Evolutionary conservation across 2,888 invertebrate species (phyloP), one percentile per base, ranked within the genome.

Genomic region (Cantharis nigra): DNA sequence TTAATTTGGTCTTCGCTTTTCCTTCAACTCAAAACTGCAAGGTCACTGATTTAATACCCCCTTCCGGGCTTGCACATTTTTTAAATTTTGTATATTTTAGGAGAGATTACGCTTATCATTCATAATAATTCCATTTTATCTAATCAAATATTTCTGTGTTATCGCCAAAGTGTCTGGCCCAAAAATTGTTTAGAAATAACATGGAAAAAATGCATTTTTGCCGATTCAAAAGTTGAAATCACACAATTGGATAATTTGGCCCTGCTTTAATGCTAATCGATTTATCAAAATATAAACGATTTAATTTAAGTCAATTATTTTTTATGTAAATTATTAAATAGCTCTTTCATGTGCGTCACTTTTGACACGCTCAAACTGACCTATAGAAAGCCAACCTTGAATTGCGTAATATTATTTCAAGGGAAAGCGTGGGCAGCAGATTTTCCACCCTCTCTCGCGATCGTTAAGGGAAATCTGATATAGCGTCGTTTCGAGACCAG

Each of bases 361-460:
- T 49, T n/a, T 49, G 49, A 13, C 73, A 73, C 73, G 73, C 73
- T 26, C 69, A 16, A 62, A 73, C 73, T 73, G 73, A 73, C 73
- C 73, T 73, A 73, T 67, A 73, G 73, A 49, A 73, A 49, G 18
- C 11, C 62, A 49, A 69, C 69, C 73, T 69, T 73, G 69, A n/a
- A 63, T 49, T 73, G 73, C 69, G 73, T 73, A 67, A 26, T 49
- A 49, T n/a, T 49, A 28, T 71, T 71, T 64, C 16, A 13, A 30
- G 11, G 28, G 69, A 67, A 67, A 67, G 20, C 26, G 20, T 26
- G 65, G 23, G 23, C 9, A 20, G 26, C 65, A 18, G 20, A 23
- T 20, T 67, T 20, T 67, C 13, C 26, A 67, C 65, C 23, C 65
- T 20, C 18, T 9, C 18, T 64, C 13, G n/a, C 18, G 26, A 67